These are phyloP conservation scores for Phasia obesa DNA, from an alignment of 2,888 invertebrate genomes.

Conservation along the genomic window DNA sequence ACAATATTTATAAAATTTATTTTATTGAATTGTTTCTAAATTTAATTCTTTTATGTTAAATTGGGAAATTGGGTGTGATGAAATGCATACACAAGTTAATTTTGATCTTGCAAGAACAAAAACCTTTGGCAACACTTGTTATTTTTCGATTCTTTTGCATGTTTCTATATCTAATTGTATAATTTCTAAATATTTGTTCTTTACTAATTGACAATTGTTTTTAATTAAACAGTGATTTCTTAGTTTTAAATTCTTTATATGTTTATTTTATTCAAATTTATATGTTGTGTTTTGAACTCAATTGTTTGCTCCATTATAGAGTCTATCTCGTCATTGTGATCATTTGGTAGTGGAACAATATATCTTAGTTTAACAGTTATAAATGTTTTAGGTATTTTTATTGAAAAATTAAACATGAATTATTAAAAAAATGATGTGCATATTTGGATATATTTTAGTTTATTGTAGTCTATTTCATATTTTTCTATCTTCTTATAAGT, in stretches of 20 bases:
- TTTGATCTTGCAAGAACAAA: no score
- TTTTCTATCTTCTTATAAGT: conserved; percentile 31
- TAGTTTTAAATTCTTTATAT: conserved; percentile 10
- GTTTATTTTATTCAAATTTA: background rate
- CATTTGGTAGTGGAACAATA: no score
- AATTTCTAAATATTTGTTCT: conserved; percentile 16
- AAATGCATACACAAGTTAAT: no score
- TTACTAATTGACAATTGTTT: conserved; percentile 25
- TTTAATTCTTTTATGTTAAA: no score
- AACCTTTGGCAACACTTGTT: no score
- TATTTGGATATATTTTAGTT: conserved; percentile 57
- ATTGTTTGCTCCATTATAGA: background rate
- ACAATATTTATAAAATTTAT: no score
- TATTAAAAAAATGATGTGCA: conserved; percentile 1
- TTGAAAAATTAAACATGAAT: background rate
- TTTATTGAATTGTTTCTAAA: no score
- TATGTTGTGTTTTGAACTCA: background rate
- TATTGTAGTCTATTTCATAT: conserved; percentile 47
- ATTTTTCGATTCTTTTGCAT: no score
- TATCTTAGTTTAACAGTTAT: background rate
- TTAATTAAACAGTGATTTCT: conserved; percentile 9
- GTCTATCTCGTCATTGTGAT: background rate
- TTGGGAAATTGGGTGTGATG: no score
- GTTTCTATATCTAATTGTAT: conserved; percentile 2
- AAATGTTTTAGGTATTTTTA: background rate